A percentile compares a stretch with the other conserved stretches of the same genome.
Conservation (phyloP, 1,140 invertebrate genomes). For the Glossosoma conforme region DNA sequence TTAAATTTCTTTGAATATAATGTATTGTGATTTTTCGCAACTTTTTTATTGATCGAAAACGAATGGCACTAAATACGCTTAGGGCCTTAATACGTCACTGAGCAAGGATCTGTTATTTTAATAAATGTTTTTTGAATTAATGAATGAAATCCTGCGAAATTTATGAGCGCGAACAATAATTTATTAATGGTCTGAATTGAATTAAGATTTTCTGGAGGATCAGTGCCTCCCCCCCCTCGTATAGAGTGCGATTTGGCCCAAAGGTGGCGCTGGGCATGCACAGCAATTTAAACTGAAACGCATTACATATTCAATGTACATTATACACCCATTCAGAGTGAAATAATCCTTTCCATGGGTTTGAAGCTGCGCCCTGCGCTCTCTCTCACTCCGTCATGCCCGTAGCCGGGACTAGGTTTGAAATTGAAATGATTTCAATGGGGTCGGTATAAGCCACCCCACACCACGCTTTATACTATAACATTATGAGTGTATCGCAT, state of each 20-base stretch:
- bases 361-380: constrained; percentile 19
- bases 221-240: constrained; percentile 1
- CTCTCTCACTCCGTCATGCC: constrained; percentile 28
- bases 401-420: constrained; percentile 31
- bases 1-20: no score
- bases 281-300: constrained; percentile 27
- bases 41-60: no score
- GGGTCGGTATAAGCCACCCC: constrained; percentile 30
- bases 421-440: constrained; percentile 34
- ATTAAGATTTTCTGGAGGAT: constrained; percentile 12
- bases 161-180: no score
- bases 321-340: constrained; percentile 33
- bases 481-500: constrained; percentile 25
- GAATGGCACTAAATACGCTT: no score
- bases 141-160: no score
- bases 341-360: constrained; percentile 32
- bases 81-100: no score
- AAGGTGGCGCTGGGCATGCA: constrained; percentile 17
- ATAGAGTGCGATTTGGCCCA: background rate
- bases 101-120: no score
- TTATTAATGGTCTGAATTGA: constrained; percentile 1
- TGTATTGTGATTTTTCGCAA: no score
- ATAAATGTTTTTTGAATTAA: no score
- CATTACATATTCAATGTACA: constrained; percentile 33
- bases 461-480: constrained; percentile 18